Evolutionary conservation across 2,113 vertebrate species (phyloP).

Genomic region (Onychorhynchus coronatus): DNA sequence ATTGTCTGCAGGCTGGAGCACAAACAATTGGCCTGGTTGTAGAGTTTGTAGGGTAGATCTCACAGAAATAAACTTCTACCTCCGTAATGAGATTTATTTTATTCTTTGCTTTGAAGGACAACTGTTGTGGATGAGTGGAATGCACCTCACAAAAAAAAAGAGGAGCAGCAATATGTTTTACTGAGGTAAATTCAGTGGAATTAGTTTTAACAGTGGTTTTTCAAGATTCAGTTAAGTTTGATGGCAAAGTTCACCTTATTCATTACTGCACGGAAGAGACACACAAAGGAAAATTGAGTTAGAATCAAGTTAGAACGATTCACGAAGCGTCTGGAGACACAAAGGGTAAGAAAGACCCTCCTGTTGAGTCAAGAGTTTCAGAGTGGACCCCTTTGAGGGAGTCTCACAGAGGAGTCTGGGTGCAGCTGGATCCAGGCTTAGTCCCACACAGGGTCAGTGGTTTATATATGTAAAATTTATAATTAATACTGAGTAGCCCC

Average conservation of each 20-base stretch:
- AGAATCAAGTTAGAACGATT: not conserved
- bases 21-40: rapidly evolving
- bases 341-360: not conserved
- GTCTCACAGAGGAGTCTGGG: not conserved
- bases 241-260: not conserved
- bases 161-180: not conserved
- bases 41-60: not conserved
- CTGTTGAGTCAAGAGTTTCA: not conserved
- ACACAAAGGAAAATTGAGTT: not conserved
- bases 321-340: not conserved
- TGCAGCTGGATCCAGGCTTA: not conserved
- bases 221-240: not conserved
- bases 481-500: not conserved
- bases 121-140: not conserved
- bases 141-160: not conserved
- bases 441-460: too few species aligned
- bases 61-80: not conserved
- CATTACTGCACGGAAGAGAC: not conserved
- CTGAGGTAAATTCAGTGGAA: not conserved
- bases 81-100: not conserved
- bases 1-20: not conserved
- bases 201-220: not conserved
- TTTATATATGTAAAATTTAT: not conserved
- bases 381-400: not conserved
- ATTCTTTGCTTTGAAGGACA: not conserved